Evolutionary conservation across 2,797 vertebrate genomes (phyloP).

Genomic region (Macroramphosus scolopax): DNA sequence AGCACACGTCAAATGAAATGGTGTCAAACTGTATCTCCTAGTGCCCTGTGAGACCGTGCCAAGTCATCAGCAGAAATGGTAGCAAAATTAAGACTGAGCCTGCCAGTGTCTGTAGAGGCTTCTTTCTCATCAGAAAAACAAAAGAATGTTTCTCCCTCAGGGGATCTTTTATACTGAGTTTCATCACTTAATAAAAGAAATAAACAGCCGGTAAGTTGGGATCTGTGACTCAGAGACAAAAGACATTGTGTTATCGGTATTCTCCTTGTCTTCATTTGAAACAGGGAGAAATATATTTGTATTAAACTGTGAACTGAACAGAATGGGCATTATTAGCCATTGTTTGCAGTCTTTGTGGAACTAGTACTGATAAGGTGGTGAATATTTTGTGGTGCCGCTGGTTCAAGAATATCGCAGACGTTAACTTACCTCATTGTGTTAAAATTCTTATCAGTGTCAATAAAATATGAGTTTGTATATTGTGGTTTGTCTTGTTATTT

Average conservation of each 20-base stretch:
- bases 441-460: conserved; percentile 90
- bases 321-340: conserved; percentile 43
- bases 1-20: conserved; percentile 50
- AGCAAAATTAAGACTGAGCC: conserved; percentile 72
- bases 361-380: conserved; percentile 62
- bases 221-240: conserved; percentile 45
- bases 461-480: conserved; percentile 84
- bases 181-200: conserved; percentile 55
- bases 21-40: conserved; percentile 44
- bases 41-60: conserved; percentile 68
- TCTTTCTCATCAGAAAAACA: conserved; percentile 65
- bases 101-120: conserved; percentile 66
- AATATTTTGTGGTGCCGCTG: conserved; percentile 70
- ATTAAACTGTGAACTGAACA: conserved; percentile 58
- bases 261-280: conserved; percentile 47
- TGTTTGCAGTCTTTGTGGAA: conserved; percentile 66
- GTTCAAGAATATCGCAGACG: conserved; percentile 73
- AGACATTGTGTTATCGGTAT: conserved; percentile 42
- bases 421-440: conserved; percentile 95
- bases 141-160: conserved; percentile 76
- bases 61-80: conserved; percentile 80
- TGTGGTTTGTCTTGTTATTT: conserved; percentile 28
- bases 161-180: conserved; percentile 70
- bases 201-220: conserved; percentile 49
- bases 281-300: conserved; percentile 57